These are phyloP conservation scores for Zygaena filipendulae DNA, from an alignment of 2,888 invertebrate genomes.

Conservation along the genomic window DNA sequence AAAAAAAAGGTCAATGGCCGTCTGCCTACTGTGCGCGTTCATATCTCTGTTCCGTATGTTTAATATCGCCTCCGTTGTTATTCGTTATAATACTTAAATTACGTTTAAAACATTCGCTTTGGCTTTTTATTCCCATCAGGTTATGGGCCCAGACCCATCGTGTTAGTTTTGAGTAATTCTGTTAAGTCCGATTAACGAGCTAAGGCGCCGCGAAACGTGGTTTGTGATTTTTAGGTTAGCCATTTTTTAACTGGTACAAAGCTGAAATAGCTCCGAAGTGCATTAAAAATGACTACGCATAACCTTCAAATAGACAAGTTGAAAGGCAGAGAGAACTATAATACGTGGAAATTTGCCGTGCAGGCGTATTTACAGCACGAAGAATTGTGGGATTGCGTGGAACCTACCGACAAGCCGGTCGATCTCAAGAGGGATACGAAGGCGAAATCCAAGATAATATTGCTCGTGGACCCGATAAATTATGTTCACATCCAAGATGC, in stretches of 20 bases:
- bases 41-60: too few species aligned
- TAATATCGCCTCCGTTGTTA: too few species aligned
- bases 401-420: neutral
- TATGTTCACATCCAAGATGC: constrained; percentile 7
- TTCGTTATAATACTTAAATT: too few species aligned
- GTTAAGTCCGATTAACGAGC: constrained; percentile 6
- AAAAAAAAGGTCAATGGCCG: too few species aligned
- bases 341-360: constrained; percentile 3
- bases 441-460: constrained; percentile 8
- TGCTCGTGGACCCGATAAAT: constrained; percentile 7
- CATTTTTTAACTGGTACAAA: too few species aligned
- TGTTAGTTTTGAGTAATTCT: too few species aligned
- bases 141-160: constrained; percentile 14
- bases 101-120: too few species aligned
- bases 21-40: too few species aligned
- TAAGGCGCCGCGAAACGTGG: too few species aligned
- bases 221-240: too few species aligned
- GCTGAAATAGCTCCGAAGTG: too few species aligned
- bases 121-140: too few species aligned
- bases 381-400: constrained; percentile 1
- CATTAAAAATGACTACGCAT: neutral
- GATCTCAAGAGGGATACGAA: constrained; percentile 4
- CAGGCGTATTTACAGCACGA: constrained; percentile 1
- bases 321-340: neutral
- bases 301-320: neutral